These are phyloP conservation scores for Ictalurus punctatus DNA, from an alignment of 2,113 vertebrate species.

Conservation along the genomic window DNA sequence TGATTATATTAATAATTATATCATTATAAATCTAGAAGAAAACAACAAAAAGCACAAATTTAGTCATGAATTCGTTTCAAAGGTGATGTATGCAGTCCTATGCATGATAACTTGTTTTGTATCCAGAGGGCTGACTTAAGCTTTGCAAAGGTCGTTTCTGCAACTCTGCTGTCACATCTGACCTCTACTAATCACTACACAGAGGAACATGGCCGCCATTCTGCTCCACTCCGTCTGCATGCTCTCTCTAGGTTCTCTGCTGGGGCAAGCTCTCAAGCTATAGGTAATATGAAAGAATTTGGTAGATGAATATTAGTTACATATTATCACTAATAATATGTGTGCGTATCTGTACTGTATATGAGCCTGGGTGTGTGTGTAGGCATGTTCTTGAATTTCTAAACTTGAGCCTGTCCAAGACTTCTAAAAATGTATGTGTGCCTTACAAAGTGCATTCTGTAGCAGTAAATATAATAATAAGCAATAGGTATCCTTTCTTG, in stretches of 20 bases:
- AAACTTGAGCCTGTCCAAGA: neutral
- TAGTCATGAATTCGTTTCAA: neutral
- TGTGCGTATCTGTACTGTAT: neutral
- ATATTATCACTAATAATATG: neutral
- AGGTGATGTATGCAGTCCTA: slow-evolving; percentile 1
- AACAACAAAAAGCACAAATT: neutral
- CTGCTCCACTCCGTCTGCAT: neutral
- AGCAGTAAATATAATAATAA: neutral
- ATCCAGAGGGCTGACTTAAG: neutral
- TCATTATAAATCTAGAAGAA: neutral
- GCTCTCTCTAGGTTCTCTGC: neutral
- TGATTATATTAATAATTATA: neutral
- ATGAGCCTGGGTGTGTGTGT: neutral
- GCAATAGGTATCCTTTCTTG: neutral
- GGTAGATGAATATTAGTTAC: neutral
- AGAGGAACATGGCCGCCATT: neutral
- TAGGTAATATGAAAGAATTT: neutral
- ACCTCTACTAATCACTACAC: slow-evolving; percentile 15
- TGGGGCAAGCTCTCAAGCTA: neutral
- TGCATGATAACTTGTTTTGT: neutral
- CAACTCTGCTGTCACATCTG: slow-evolving; percentile 27
- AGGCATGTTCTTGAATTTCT: neutral
- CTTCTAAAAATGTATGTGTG: neutral
- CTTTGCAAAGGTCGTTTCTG: slow-evolving; percentile 15
- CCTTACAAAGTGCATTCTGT: neutral